Evolutionary conservation across 2,797 vertebrate genomes (phyloP).

Genomic region (Champsocephalus esox): DNA sequence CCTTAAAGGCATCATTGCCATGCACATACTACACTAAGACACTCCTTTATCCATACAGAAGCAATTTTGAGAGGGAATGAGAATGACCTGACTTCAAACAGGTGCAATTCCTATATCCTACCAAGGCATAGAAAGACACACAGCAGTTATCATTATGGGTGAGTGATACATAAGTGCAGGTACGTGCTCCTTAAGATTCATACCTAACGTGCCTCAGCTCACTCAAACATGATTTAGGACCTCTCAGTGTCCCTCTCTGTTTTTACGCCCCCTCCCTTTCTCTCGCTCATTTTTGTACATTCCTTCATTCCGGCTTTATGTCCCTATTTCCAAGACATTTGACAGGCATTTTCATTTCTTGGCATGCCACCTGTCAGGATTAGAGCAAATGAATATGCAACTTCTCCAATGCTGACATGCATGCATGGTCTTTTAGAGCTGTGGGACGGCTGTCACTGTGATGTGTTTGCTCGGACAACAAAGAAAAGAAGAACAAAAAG

Average conservation of each 20-base stretch:
- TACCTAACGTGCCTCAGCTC: slow-evolving; percentile 47
- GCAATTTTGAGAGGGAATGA: slow-evolving; percentile 4
- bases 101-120: not conserved
- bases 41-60: not conserved
- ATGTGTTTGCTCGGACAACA: slow-evolving; percentile 33
- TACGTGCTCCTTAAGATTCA: slow-evolving; percentile 40
- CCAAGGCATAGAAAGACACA: not conserved
- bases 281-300: slow-evolving; percentile 32
- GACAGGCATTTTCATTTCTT: slow-evolving; percentile 33
- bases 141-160: not conserved
- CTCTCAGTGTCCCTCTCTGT: slow-evolving; percentile 42
- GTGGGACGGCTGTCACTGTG: slow-evolving; percentile 51
- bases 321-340: slow-evolving; percentile 39
- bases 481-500: slow-evolving; percentile 6
- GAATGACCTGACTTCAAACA: slow-evolving; percentile 14
- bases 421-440: slow-evolving; percentile 57
- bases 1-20: slow-evolving; percentile 7
- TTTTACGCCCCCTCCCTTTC: slow-evolving; percentile 4
- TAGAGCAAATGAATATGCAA: slow-evolving; percentile 33
- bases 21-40: not conserved
- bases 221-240: slow-evolving; percentile 57
- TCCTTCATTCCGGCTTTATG: slow-evolving; percentile 35
- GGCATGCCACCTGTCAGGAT: slow-evolving; percentile 37
- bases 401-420: slow-evolving; percentile 37
- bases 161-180: slow-evolving; percentile 19